Conservation (phyloP, 2,888 invertebrate species). For the Cryptocheilus praepositus region DNA sequence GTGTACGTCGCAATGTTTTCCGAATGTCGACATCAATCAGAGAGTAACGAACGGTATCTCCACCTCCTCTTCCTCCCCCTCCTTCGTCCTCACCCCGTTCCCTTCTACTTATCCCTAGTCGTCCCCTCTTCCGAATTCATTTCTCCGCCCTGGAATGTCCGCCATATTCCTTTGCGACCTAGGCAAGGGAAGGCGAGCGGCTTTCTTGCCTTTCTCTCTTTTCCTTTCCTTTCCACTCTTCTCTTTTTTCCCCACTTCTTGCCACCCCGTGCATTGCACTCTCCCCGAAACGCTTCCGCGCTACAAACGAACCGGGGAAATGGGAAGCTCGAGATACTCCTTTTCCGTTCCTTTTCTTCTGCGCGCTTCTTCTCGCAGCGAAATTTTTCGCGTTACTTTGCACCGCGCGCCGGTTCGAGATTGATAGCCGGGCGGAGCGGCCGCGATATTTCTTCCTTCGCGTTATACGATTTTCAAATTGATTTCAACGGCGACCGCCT, state of each 20-base stretch:
- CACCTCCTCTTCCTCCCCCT: slow-evolving; percentile 6
- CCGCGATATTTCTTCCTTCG: slow-evolving; percentile 27
- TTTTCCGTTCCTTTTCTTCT: neutral
- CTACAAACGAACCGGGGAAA: neutral
- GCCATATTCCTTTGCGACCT: slow-evolving; percentile 41
- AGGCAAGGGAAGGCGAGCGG: slow-evolving; percentile 10
- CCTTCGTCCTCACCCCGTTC: neutral
- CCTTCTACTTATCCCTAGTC: slow-evolving; percentile 1
- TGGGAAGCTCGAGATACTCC: neutral
- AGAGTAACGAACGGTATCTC: slow-evolving; percentile 48
- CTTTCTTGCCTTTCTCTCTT: slow-evolving; percentile 14
- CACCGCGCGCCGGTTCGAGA: slow-evolving; percentile 6
- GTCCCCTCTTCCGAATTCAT: neutral
- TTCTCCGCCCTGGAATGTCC: slow-evolving; percentile 29
- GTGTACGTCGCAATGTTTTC: slow-evolving; percentile 74
- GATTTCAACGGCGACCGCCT: slow-evolving; percentile 23
- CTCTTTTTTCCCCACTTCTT: slow-evolving; percentile 6
- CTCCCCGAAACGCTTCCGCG: no score
- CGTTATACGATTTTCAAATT: slow-evolving; percentile 34
- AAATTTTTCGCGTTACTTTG: slow-evolving; percentile 5
- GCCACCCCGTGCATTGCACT: slow-evolving; percentile 14
- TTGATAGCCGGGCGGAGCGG: slow-evolving; percentile 23
- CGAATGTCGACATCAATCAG: slow-evolving; percentile 70
- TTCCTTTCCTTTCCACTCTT: slow-evolving; percentile 11
- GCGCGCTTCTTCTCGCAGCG: slow-evolving; percentile 4